Evolutionary conservation across 1,140 invertebrate genomes (phyloP).

Genomic region (Drosophila willistoni): DNA sequence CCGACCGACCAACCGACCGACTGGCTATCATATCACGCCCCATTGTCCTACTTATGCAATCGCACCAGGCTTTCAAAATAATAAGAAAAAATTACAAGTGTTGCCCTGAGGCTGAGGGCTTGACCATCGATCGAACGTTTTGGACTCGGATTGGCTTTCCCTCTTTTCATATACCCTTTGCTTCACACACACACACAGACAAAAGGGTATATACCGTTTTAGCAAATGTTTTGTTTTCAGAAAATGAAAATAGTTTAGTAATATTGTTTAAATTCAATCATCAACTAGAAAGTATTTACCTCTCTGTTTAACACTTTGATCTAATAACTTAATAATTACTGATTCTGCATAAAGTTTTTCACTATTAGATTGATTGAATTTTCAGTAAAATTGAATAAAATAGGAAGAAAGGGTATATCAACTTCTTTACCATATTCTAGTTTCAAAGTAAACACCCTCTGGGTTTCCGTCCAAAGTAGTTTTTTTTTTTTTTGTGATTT

Average conservation of each 20-base stretch:
- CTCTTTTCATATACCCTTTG: constrained; percentile 1
- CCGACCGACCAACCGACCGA: neutral
- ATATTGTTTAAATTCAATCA: too few relatives aligned
- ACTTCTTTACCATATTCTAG: neutral
- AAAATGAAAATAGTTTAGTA: too few relatives aligned
- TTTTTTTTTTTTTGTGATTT: neutral
- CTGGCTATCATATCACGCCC: constrained; percentile 27
- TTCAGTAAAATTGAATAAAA: neutral
- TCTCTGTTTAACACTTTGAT: too few relatives aligned
- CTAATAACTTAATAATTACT: too few relatives aligned
- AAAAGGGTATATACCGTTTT: neutral
- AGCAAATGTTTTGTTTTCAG: too few relatives aligned
- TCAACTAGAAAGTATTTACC: too few relatives aligned
- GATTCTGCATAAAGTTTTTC: too few relatives aligned
- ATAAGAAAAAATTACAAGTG: constrained; percentile 30
- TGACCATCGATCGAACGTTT: constrained; percentile 39
- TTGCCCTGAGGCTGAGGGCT: constrained; percentile 44
- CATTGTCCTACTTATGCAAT: constrained; percentile 60
- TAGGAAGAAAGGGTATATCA: neutral
- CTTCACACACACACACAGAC: too few relatives aligned
- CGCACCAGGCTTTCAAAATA: constrained; percentile 43
- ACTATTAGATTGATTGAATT: too few relatives aligned
- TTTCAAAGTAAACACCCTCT: neutral
- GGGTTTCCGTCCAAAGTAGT: neutral
- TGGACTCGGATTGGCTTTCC: constrained; percentile 17